Percentiles rank a stretch among this genome's conserved stretches.
Evolutionary conservation across 2,888 invertebrate species (phyloP).

Genomic region (Exocentrus adspersus): DNA sequence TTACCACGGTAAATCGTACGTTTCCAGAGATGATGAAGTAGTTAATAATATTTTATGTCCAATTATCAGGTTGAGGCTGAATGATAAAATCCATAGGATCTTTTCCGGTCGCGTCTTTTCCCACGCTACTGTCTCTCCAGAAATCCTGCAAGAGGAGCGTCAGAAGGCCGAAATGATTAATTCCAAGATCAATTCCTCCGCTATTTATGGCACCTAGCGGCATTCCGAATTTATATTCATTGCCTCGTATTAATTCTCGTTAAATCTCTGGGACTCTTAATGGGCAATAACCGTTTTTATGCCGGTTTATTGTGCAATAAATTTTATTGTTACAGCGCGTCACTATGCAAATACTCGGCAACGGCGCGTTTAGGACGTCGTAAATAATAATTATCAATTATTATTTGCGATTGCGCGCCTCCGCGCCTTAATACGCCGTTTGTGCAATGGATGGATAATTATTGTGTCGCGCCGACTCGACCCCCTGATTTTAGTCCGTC

Average conservation of each 20-base stretch:
- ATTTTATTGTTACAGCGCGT: background rate
- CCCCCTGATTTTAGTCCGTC: too few relatives aligned
- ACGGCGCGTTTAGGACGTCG: background rate
- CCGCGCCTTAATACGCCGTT: too few relatives aligned
- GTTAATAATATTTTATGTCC: slow-evolving; percentile 24
- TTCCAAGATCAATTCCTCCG: slow-evolving; percentile 36
- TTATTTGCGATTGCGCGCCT: background rate
- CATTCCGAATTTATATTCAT: slow-evolving; percentile 22
- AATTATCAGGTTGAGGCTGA: slow-evolving; percentile 12
- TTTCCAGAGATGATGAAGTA: background rate
- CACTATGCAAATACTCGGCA: background rate
- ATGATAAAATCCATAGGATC: background rate
- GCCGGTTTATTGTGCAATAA: slow-evolving; percentile 5
- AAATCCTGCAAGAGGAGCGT: slow-evolving; percentile 32
- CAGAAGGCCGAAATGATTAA: slow-evolving; percentile 44
- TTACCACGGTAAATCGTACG: background rate
- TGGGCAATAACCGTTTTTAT: slow-evolving; percentile 16
- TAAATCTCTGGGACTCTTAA: slow-evolving; percentile 21
- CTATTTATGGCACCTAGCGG: slow-evolving; percentile 26
- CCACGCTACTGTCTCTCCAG: too few relatives aligned
- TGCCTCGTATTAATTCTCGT: slow-evolving; percentile 18
- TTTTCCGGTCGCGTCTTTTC: background rate
- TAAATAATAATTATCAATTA: slow-evolving; percentile 1
- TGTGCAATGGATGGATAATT: too few relatives aligned
- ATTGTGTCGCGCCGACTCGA: too few relatives aligned